A percentile compares a stretch with the other conserved stretches of the same genome.
phyloP scores from a whole-genome alignment of 2,113 vertebrate genomes.

The Lepus europaeus region DNA sequence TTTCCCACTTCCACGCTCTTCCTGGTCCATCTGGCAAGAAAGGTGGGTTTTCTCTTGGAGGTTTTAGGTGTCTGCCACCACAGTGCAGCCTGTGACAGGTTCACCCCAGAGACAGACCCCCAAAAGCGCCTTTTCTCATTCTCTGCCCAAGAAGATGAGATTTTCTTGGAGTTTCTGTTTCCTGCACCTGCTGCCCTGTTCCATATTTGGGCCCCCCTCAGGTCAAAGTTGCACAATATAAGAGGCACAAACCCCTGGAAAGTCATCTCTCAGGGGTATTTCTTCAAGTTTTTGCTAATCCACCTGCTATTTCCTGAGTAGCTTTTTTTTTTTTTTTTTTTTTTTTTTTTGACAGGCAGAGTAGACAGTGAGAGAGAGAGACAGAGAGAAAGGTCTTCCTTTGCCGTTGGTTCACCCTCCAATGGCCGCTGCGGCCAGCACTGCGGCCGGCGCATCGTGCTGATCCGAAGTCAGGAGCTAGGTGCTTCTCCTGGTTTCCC shows the following conservation, averaged over 20 bases:
- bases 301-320: background rate
- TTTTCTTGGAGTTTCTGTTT: background rate
- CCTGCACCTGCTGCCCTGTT: background rate
- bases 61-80: background rate
- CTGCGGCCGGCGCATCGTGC: too few relatives aligned
- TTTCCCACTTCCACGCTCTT: background rate
- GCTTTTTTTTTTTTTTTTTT: too few relatives aligned
- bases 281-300: background rate
- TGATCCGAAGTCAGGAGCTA: too few relatives aligned
- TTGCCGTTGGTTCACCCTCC: too few relatives aligned
- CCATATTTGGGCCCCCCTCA: fast-evolving
- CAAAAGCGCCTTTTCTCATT: background rate
- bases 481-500: too few relatives aligned
- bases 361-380: too few relatives aligned
- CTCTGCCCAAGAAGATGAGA: background rate
- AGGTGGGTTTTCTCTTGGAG: background rate
- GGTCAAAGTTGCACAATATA: background rate
- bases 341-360: too few relatives aligned
- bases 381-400: too few relatives aligned
- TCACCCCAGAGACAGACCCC: background rate
- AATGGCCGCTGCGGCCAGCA: too few relatives aligned
- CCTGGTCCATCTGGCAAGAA: background rate
- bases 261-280: background rate
- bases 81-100: background rate
- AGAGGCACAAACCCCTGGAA: background rate